Evolutionary conservation across 1,140 invertebrate species (phyloP), one percentile per base, ranked within the genome.

Genomic region (Trinorchestia longiramus): DNA sequence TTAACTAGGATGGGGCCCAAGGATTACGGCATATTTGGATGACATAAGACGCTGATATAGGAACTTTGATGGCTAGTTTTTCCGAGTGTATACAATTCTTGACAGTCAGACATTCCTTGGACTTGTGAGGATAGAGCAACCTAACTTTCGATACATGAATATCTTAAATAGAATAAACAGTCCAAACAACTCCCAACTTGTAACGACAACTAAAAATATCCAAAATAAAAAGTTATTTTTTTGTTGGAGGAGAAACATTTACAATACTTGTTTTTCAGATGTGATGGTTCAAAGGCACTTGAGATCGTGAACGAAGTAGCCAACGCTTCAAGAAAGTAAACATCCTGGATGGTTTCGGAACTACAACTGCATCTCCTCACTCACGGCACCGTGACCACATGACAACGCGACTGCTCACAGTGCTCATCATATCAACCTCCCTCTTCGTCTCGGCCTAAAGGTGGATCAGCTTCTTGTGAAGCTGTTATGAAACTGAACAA

Each of bases 301-400:
- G 96, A 97, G 91, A 97, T 97, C 91, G 96, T 97, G 87, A 97
- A 97, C 91, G 96, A 97, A 90, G 96, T 97, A 40, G 96, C 96
- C 43, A 77, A 96, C 87, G 96, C 95, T 28, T 3, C 96, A 6
- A 92, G 96, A 53, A 95, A 94, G 92, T 94, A 94, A 47, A 47
- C 42, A 17, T 41, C 90, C 43, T 92, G 47, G 6, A 11, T 11
- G 62, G 62, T 77, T 36, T 77, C 62, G 8, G 11, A 28, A 15
- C 62, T 77, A 1, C 62, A 11, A 19, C 62, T 77, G 28, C 62
- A 53, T 53, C 47, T 53, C 47, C 47, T 53, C 28, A 36, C 62
- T 36, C 15, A 77, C 62, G 15, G 62, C 1, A 28, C 6, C 6
- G 36, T 28, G 15, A 36, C 11, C 36, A 3, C 28, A 77, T 28